These are phyloP conservation scores for Synergus gifuensis DNA, from an alignment of 2,888 invertebrate species.

Conservation along the genomic window DNA sequence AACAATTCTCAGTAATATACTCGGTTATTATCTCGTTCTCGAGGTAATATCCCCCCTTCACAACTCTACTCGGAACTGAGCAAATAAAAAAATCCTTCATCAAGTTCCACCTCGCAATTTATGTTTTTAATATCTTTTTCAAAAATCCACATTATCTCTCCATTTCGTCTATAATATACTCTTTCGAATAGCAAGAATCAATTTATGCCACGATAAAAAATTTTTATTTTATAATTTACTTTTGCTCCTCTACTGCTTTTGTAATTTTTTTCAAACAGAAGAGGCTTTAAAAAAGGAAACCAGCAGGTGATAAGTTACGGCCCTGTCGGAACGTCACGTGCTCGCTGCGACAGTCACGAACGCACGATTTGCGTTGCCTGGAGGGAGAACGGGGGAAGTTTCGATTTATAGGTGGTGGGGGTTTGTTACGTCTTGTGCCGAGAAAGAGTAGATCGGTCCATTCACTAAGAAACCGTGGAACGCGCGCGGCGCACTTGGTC, in stretches of 20 bases:
- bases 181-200: no score
- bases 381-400: conserved; percentile 45
- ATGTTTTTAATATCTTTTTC: not conserved
- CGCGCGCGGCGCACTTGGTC: conserved; percentile 54
- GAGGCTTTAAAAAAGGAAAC: not conserved
- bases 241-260: no score
- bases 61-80: no score
- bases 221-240: no score
- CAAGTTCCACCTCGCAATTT: not conserved
- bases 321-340: conserved; percentile 59
- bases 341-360: conserved; percentile 60
- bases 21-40: no score
- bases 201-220: no score
- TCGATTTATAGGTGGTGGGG: conserved; percentile 36
- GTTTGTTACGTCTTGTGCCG: conserved; percentile 62
- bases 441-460: conserved; percentile 65
- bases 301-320: conserved; percentile 42
- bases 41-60: no score
- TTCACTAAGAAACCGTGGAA: conserved; percentile 69
- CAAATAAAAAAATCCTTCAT: no score
- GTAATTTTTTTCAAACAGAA: not conserved
- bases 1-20: no score
- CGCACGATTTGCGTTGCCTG: conserved; percentile 56
- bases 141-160: not conserved
- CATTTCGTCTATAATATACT: not conserved